A percentile compares a stretch with the other conserved stretches of the same genome.
These are phyloP conservation scores for Bolborhynchus lineola DNA, from an alignment of 2,113 vertebrate species.

Conservation along the genomic window DNA sequence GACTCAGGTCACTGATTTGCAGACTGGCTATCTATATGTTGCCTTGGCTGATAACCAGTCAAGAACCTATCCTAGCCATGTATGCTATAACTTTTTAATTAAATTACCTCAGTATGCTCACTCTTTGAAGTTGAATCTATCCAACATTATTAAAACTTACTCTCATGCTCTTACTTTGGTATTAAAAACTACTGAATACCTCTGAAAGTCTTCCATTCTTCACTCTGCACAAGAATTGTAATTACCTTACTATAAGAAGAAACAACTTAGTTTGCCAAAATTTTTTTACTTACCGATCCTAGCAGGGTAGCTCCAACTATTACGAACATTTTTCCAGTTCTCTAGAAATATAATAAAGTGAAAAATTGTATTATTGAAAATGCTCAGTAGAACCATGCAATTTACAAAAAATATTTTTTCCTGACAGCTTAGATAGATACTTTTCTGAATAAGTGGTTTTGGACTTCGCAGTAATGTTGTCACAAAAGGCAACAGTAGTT, in stretches of 20 bases:
- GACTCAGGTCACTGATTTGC: background rate
- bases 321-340: background rate
- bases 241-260: background rate
- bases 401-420: background rate
- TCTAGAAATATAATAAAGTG: background rate
- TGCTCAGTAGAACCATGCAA: background rate
- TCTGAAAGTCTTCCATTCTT: constrained; percentile 16
- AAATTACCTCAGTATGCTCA: background rate
- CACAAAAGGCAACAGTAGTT: background rate
- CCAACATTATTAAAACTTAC: constrained; percentile 22
- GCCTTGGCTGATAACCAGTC: background rate
- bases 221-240: background rate
- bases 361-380: background rate
- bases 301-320: background rate
- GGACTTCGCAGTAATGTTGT: background rate
- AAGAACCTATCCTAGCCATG: background rate
- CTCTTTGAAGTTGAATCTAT: constrained; percentile 30
- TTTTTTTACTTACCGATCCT: background rate
- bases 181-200: constrained; percentile 23
- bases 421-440: background rate
- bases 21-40: background rate
- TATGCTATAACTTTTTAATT: constrained; percentile 10
- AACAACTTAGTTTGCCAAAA: background rate
- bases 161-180: background rate
- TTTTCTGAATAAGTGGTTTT: background rate